A percentile compares a stretch with the other conserved stretches of the same genome.
phyloP scores from a whole-genome alignment of 2,888 invertebrate species.

The Scaptomyza polygonia region DNA sequence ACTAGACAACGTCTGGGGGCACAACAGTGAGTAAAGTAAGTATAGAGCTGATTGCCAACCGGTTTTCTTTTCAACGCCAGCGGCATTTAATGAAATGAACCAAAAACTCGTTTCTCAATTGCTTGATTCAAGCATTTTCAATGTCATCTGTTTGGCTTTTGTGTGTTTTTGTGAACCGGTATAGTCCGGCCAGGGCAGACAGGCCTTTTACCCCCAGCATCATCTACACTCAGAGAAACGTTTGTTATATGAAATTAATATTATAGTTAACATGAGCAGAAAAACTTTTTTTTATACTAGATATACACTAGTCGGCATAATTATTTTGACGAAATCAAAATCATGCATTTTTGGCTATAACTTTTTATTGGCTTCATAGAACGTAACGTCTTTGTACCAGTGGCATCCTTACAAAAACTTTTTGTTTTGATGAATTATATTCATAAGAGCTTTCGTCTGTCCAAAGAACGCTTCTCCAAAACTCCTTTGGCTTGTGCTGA shows the following conservation, averaged over 20 bases:
- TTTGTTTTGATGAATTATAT: too few relatives aligned
- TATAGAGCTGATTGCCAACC: constrained; percentile 59
- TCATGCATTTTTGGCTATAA: too few relatives aligned
- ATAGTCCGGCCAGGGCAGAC: constrained; percentile 24
- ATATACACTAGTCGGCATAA: too few relatives aligned
- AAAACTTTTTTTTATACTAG: too few relatives aligned
- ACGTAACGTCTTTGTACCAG: too few relatives aligned
- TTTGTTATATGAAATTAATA: neutral
- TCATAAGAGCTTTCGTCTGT: too few relatives aligned
- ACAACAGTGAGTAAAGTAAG: constrained; percentile 16
- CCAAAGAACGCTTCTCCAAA: too few relatives aligned
- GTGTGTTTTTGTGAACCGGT: constrained; percentile 30
- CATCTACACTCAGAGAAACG: constrained; percentile 1
- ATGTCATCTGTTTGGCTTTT: constrained; percentile 60
- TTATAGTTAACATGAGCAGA: too few relatives aligned
- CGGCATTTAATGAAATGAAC: neutral
- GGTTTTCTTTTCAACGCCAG: constrained; percentile 47
- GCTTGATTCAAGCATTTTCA: constrained; percentile 62
- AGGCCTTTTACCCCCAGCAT: constrained; percentile 39
- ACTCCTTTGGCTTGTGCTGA: too few relatives aligned
- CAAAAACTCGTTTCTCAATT: constrained; percentile 62
- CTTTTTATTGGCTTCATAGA: too few relatives aligned
- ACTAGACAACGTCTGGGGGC: constrained; percentile 49
- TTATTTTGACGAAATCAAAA: too few relatives aligned
- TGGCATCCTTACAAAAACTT: too few relatives aligned